Base-by-base conservation (phyloP, 2,888 invertebrate genomes). In the Epinotia nisella region DNA sequence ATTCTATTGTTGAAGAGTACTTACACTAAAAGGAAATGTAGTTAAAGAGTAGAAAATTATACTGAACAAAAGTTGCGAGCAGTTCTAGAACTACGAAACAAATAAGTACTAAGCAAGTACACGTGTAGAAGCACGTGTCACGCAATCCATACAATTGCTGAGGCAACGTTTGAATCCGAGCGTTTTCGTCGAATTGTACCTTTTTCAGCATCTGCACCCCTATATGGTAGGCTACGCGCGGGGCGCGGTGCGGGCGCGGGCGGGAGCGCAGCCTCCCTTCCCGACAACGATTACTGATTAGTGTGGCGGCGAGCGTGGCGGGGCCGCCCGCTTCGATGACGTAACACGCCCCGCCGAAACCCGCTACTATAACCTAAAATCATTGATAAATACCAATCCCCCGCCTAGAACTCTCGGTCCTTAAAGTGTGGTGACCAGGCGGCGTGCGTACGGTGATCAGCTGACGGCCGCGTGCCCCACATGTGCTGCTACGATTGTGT, bases 241-340 rank as follows among this genome's bases (percentile, higher is more conserved):
- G 87, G 85, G 83, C 74, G 74, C 76, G 73, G 66, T 77, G 77
- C 77, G 76, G 80, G 76, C 74, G 80, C 80, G 79, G 75, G 78
- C 76, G 71, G 79, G 76, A 88, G 88, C 92, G 91, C 93, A 93
- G 93, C 93, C 92, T 93, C 93, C 90, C 90, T 90, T 87, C 90
- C 90, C 90, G 89, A 87, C 94, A 94, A 94, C 94, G 94, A 94
- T 94, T 94, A 94, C 94, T 94, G 94, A 94, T 94, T 94, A 94
- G 94, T 94, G 90, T 91, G 90, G 89, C 91, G 90, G 91, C 88
- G 90, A 83, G 89, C 85, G 87, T 87, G 91, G 91, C 89, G 87
- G 86, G 87, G 85, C 84, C 86, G 88, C 87, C 87, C 90, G 91
- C 87, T 84, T 83, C 80, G 82, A 77, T 83, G 81, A 84, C 84